Percentiles rank a stretch among this genome's conserved stretches.
Conservation (phyloP, 2,113 vertebrate genomes). For the Macroglossus sobrinus region DNA sequence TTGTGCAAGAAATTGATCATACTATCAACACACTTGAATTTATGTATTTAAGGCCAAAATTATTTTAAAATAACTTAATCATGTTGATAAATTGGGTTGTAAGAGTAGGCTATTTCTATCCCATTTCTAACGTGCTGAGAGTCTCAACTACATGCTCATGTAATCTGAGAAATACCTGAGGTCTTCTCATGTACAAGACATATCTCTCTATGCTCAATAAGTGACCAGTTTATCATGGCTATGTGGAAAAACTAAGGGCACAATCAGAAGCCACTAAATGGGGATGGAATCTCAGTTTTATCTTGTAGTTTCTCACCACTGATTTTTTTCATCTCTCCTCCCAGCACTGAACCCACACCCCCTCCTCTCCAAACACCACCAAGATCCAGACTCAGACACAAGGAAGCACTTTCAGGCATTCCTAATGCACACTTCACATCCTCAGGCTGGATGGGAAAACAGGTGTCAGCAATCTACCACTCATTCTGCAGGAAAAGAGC, state of each 20-base stretch:
- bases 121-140: not conserved
- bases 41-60: not conserved
- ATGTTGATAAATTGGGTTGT: not conserved
- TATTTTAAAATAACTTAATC: conserved; percentile 1
- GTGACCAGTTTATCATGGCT: not conserved
- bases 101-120: not conserved
- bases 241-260: not conserved
- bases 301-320: not conserved
- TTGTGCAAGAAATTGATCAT: not conserved
- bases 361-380: not conserved
- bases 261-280: not conserved
- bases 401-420: conserved; percentile 70
- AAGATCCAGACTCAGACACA: not conserved
- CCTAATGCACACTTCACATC: conserved; percentile 45
- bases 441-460: conserved; percentile 60
- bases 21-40: not conserved
- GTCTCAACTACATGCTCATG: not conserved
- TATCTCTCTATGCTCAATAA: not conserved
- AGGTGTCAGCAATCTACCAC: conserved; percentile 72
- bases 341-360: not conserved
- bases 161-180: not conserved
- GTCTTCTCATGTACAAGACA: not conserved
- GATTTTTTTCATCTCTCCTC: not conserved
- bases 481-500: conserved; percentile 61
- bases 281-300: not conserved